A percentile compares a stretch with the other conserved stretches of the same genome.
phyloP scores from a whole-genome alignment of 2,888 invertebrate genomes.

The Theristus sp. region DNA sequence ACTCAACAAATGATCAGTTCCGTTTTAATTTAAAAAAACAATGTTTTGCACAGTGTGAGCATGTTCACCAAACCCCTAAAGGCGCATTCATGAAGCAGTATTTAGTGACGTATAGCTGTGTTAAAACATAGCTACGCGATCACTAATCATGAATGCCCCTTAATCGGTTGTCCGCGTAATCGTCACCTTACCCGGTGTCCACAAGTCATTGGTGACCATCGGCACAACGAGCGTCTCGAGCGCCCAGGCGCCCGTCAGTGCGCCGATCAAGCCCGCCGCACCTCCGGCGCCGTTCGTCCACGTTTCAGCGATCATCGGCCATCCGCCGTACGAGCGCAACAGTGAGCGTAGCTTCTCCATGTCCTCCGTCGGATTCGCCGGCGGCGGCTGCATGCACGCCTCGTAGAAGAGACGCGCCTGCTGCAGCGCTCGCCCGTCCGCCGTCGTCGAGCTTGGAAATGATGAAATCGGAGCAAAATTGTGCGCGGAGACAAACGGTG shows the following conservation, averaged over 20 bases:
- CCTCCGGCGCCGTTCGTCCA: neutral
- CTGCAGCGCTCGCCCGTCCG: neutral
- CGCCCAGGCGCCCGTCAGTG: neutral
- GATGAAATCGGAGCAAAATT: too few relatives aligned
- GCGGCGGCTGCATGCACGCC: neutral
- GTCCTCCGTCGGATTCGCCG: neutral
- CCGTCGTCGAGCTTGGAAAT: too few relatives aligned
- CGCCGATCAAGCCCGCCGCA: neutral
- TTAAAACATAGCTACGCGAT: too few relatives aligned
- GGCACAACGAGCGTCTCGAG: neutral
- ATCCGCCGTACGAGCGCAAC: neutral
- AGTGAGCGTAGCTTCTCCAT: neutral
- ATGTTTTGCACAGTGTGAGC: too few relatives aligned
- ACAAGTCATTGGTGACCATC: neutral
- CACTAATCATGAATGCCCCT: neutral
- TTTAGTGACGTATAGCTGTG: too few relatives aligned
- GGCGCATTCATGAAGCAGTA: too few relatives aligned
- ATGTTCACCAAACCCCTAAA: too few relatives aligned
- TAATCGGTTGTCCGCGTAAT: neutral
- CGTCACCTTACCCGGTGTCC: neutral
- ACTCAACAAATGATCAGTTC: too few relatives aligned
- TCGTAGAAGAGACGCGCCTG: neutral
- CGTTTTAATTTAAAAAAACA: too few relatives aligned
- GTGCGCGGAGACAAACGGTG: too few relatives aligned
- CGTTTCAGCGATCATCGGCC: neutral